Conservation (phyloP, 2,797 vertebrate genomes). For the Cirrhinus mrigala region DNA sequence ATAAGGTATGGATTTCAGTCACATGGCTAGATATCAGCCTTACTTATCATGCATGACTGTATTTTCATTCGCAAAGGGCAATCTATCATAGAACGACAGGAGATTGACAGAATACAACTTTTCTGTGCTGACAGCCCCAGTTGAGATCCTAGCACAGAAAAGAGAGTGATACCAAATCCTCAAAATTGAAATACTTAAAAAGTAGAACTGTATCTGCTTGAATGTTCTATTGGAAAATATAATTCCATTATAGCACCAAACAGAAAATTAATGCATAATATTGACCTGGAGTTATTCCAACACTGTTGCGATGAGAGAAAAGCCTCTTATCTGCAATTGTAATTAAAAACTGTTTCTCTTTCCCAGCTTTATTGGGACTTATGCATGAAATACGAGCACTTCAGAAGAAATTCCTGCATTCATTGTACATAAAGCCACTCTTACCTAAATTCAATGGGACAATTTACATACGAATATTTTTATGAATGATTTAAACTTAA, state of each 20-base stretch:
- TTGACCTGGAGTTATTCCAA: slow-evolving; percentile 24
- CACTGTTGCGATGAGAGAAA: background rate
- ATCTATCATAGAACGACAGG: slow-evolving; percentile 39
- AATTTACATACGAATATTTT: background rate
- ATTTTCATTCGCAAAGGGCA: slow-evolving; percentile 40
- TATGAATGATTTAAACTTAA: background rate
- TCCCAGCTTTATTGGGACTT: background rate
- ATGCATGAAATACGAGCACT: slow-evolving; percentile 1
- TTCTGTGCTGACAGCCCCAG: slow-evolving; percentile 1
- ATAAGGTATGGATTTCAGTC: background rate
- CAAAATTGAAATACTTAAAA: slow-evolving; percentile 12
- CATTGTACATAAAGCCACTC: background rate
- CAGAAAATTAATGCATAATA: slow-evolving; percentile 11
- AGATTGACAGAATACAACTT: slow-evolving; percentile 31
- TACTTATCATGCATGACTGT: slow-evolving; percentile 37
- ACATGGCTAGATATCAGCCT: slow-evolving; percentile 18
- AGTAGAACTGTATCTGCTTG: background rate
- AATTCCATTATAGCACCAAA: slow-evolving; percentile 22
- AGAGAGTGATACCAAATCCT: slow-evolving; percentile 3
- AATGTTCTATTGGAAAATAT: slow-evolving; percentile 36
- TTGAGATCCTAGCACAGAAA: background rate
- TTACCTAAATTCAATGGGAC: background rate
- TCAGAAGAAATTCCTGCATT: background rate
- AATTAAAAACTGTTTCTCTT: background rate
- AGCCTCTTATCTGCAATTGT: slow-evolving; percentile 18